These are phyloP conservation scores for Prorops nasuta DNA, from an alignment of 1,140 invertebrate species.

Conservation along the genomic window DNA sequence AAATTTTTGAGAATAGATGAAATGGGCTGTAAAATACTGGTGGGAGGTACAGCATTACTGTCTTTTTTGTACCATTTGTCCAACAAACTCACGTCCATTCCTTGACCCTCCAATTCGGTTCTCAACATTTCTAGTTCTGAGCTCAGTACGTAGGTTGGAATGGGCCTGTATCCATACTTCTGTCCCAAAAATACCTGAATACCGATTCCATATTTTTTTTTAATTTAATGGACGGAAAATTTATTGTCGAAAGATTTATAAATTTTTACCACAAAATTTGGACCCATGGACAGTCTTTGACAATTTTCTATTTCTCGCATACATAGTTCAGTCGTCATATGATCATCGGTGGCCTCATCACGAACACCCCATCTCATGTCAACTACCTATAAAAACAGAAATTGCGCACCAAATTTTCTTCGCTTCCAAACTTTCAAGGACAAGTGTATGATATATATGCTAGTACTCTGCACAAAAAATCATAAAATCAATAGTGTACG, in stretches of 20 bases:
- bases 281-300: constrained; percentile 94
- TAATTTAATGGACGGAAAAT: too few species aligned
- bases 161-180: constrained; percentile 97
- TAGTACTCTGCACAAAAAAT: too few species aligned
- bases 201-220: constrained; percentile 13
- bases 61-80: constrained; percentile 97
- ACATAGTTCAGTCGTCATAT: constrained; percentile 97
- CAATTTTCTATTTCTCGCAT: constrained; percentile 98
- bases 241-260: neutral
- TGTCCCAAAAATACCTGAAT: constrained; percentile 89
- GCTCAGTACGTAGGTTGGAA: constrained; percentile 92
- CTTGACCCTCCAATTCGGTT: constrained; percentile 74
- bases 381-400: constrained; percentile 71
- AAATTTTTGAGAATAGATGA: constrained; percentile 97
- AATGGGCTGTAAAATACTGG: constrained; percentile 93
- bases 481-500: too few species aligned
- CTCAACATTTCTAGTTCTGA: constrained; percentile 88
- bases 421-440: too few species aligned
- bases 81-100: constrained; percentile 79
- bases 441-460: too few species aligned
- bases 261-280: constrained; percentile 86
- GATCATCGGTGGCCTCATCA: constrained; percentile 97
- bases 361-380: constrained; percentile 98
- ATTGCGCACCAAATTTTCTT: too few species aligned
- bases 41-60: constrained; percentile 89